Percentiles rank a stretch among this genome's conserved stretches.
Evolutionary conservation across 2,113 vertebrate species (phyloP).

Genomic region (Gymnogyps californianus): DNA sequence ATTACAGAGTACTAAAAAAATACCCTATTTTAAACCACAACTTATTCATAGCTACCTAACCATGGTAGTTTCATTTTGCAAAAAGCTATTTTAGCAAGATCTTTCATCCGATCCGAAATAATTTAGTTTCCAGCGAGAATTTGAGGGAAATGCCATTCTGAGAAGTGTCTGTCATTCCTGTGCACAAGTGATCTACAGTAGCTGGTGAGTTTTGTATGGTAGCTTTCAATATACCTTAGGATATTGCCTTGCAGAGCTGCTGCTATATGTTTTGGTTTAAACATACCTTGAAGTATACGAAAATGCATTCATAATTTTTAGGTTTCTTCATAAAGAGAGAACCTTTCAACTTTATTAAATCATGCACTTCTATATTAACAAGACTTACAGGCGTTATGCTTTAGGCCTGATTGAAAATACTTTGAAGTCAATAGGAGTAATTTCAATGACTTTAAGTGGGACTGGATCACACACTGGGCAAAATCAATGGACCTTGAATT

Average conservation of each 20-base stretch:
- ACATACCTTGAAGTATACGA: background rate
- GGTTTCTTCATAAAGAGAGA: background rate
- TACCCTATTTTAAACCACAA: background rate
- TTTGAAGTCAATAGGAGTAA: background rate
- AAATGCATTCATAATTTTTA: background rate
- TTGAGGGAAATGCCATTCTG: background rate
- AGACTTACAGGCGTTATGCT: background rate
- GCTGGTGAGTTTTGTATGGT: background rate
- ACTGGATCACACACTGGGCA: background rate
- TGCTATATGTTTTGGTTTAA: background rate
- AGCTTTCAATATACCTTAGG: background rate
- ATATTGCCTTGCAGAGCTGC: background rate
- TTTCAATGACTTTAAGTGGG: background rate
- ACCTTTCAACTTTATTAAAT: background rate
- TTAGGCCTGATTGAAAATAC: background rate
- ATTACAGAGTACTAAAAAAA: background rate
- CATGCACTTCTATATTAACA: background rate
- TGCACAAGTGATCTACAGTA: background rate
- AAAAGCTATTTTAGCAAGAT: background rate
- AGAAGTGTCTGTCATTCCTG: background rate
- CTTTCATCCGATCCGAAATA: background rate
- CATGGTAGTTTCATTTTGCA: background rate
- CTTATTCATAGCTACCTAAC: background rate
- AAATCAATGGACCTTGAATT: background rate
- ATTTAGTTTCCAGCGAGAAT: background rate